Evolutionary conservation across 2,113 vertebrate genomes (phyloP).

Genomic region (Craseonycteris thonglongyai): DNA sequence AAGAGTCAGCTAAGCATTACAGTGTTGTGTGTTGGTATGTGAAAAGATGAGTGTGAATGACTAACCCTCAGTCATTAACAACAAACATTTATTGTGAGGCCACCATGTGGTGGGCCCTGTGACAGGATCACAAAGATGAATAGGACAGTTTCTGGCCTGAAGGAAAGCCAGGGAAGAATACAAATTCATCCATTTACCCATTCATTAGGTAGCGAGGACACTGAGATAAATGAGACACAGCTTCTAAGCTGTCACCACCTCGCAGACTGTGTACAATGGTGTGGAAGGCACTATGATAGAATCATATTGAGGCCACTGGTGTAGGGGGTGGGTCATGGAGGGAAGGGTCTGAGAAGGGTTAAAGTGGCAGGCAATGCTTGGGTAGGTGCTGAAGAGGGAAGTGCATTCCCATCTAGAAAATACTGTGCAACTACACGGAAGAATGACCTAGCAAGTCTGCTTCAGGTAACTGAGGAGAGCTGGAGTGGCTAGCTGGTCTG

Average conservation of each 20-base stretch:
- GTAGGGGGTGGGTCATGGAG: accelerated
- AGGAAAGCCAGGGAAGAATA: background rate
- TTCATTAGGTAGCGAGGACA: background rate
- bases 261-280: accelerated
- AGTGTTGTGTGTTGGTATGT: background rate
- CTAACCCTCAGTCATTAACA: background rate
- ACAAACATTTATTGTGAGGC: background rate
- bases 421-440: accelerated
- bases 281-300: background rate
- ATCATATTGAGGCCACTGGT: background rate
- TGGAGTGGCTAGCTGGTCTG: accelerated
- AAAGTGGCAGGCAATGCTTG: background rate
- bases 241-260: background rate
- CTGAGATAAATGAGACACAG: background rate
- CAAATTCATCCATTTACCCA: background rate
- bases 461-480: background rate
- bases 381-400: background rate
- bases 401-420: background rate
- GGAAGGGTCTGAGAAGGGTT: background rate
- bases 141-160: background rate
- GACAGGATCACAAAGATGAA: background rate
- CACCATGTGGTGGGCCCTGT: accelerated
- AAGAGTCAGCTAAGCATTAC: background rate
- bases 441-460: background rate
- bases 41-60: background rate